These are phyloP conservation scores for Murina feae DNA, from an alignment of 2,113 vertebrate species.

Conservation along the genomic window DNA sequence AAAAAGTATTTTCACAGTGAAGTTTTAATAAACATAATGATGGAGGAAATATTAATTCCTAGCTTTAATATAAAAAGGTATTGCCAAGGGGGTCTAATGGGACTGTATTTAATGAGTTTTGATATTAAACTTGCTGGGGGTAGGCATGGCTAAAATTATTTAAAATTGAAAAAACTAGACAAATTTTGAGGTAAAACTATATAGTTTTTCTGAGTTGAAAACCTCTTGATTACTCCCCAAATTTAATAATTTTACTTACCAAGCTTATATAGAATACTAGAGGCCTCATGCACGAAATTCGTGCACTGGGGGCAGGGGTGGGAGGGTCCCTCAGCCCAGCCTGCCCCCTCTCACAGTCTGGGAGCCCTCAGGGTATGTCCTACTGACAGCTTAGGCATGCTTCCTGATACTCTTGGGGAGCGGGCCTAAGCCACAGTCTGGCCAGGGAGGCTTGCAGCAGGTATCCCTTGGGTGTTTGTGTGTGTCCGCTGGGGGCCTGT, in stretches of 20 bases:
- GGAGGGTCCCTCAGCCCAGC: no score
- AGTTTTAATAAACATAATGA: neutral
- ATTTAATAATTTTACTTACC: neutral
- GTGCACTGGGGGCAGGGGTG: no score
- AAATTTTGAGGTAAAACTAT: neutral
- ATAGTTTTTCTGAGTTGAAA: neutral
- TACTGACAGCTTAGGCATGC: no score
- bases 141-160: neutral
- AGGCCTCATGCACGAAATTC: no score
- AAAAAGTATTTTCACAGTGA: neutral
- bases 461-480: no score
- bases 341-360: no score
- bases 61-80: neutral
- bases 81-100: neutral
- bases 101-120: neutral
- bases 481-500: no score
- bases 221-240: neutral
- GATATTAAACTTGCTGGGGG: neutral
- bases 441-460: no score
- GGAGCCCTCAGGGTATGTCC: no score
- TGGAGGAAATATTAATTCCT: neutral
- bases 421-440: no score
- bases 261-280: neutral
- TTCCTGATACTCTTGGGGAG: no score
- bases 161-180: neutral